Evolutionary conservation across 1,140 invertebrate genomes (phyloP), one percentile per base, ranked within the genome.

Genomic region (Amyelois transitella): DNA sequence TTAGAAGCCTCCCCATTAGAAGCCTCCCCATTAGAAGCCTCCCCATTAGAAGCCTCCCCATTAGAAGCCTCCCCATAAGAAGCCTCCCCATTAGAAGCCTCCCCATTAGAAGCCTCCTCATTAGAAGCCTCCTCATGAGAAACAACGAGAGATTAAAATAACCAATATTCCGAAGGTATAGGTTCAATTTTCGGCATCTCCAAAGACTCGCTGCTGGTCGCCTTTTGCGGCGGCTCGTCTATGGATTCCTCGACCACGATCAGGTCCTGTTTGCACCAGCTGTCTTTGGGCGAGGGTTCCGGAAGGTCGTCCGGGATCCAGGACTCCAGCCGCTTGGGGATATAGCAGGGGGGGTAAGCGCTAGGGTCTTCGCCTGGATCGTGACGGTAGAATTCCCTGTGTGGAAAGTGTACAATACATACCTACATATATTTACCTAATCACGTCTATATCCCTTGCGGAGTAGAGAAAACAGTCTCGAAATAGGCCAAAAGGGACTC

Each of bases 341-440:
- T 83, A 44, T 60, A 75, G 48, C 78, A 80, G 0, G 69, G 62
- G 0, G 83, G 83, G 14, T 73, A 59, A 0, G 83, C 76, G 38
- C 68, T 77, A 0, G 76, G 66, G 2, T 86, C 83, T 50, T 83
- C 81, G 0, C 83, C 83, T 2, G 83, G 83, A 25, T 86, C 83
- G 59, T 87, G 83, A 0, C 77, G 78, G 38, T 77, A 85, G 62
- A 83, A 86, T 14, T 85, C 55, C 83, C 81, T 86, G 32, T n/a
- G n/a, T 6, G 4, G 32, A 38, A 38, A 24, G 3, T 8, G 3
- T 24, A 24, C 22, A 24, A 32, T 6, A 6, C 12, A 6, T 32
- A 12, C 12, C 3, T 8, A 24, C 4, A 24, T 24, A 24, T 24
- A 24, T n/a, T n/a, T n/a, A n/a, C n/a, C n/a, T n/a, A n/a, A n/a